These are phyloP conservation scores for Pseudococcus longispinus DNA, from an alignment of 2,888 invertebrate species.

Conservation along the genomic window DNA sequence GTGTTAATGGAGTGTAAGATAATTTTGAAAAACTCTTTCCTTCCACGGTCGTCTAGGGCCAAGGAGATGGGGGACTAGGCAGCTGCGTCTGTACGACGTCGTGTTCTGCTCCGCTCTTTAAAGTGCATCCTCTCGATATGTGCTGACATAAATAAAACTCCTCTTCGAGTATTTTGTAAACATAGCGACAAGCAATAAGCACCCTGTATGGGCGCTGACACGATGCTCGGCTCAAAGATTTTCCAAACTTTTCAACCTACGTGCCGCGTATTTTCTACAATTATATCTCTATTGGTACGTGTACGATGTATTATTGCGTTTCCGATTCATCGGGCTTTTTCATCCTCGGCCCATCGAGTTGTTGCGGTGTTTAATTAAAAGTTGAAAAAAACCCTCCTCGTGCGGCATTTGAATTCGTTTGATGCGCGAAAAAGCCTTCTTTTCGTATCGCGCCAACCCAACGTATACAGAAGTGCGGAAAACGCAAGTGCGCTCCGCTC, in stretches of 20 bases:
- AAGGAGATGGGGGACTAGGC: too few species aligned
- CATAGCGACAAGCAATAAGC: neutral
- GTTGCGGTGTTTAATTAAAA: slow-evolving; percentile 20
- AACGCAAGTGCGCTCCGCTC: neutral
- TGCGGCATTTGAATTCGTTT: neutral
- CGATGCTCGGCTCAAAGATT: neutral
- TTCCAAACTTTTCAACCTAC: neutral
- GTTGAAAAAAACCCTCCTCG: neutral
- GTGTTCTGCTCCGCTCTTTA: neutral
- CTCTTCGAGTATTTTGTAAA: neutral
- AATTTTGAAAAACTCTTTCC: slow-evolving; percentile 52
- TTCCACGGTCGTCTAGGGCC: neutral
- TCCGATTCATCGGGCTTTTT: too few species aligned
- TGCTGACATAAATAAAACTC: neutral
- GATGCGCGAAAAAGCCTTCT: neutral
- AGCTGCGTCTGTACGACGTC: slow-evolving; percentile 5
- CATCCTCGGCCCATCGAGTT: too few species aligned
- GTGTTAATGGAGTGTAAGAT: slow-evolving; percentile 54
- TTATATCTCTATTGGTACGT: too few species aligned
- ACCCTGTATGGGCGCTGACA: too few species aligned
- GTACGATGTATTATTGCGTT: too few species aligned
- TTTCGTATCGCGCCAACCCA: neutral
- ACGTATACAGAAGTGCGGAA: neutral
- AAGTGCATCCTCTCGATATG: neutral
- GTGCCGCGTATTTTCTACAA: too few species aligned